Conservation (phyloP, 2,888 invertebrate species). For the Candidula unifasciata region DNA sequence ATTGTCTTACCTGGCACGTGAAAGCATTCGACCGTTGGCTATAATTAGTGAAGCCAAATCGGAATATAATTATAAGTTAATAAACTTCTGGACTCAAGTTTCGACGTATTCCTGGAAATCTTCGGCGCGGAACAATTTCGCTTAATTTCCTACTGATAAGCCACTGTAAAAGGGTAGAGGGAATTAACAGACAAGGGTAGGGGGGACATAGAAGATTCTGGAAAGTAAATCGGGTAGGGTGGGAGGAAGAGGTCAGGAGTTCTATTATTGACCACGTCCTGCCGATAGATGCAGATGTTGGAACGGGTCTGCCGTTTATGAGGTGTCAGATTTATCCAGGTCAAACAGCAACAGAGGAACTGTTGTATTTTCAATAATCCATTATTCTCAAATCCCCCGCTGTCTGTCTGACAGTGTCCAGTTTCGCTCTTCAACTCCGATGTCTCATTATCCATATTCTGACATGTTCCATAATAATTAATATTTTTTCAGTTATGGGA, state of each 20-base stretch:
- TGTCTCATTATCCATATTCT: constrained; percentile 16
- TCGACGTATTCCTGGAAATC: background rate
- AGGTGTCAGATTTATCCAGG: constrained; percentile 21
- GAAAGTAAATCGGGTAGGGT: background rate
- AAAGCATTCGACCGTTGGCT: background rate
- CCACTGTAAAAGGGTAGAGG: no score
- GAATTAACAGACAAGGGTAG: no score
- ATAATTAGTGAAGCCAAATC: background rate
- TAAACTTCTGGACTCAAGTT: background rate
- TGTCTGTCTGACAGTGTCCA: no score
- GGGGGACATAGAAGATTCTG: background rate
- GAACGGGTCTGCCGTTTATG: background rate
- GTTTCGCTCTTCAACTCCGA: background rate
- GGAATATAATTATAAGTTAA: constrained; percentile 13
- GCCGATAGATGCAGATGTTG: constrained; percentile 30
- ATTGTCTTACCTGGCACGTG: background rate
- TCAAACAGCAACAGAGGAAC: background rate
- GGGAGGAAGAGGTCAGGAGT: background rate
- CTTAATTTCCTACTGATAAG: background rate
- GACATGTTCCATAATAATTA: background rate
- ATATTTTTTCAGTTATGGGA: background rate
- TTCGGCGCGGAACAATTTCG: background rate
- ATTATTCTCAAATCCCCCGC: background rate
- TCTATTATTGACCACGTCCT: background rate
- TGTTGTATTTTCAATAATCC: background rate